phyloP scores from a whole-genome alignment of 2,113 vertebrate genomes.

The Melanostigma gelatinosum region DNA sequence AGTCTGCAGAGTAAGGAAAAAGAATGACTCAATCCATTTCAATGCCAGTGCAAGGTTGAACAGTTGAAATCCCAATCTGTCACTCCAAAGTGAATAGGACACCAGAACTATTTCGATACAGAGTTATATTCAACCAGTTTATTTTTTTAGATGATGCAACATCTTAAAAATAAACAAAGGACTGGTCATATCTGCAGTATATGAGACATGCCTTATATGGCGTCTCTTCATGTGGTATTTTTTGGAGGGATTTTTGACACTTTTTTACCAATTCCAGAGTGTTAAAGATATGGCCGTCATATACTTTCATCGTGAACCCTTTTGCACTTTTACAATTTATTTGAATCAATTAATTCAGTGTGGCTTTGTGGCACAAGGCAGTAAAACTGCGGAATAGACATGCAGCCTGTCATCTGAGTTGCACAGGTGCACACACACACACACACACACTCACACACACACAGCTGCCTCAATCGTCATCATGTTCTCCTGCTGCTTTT shows the following conservation, averaged over 20 bases:
- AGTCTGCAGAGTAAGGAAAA: conserved; percentile 36
- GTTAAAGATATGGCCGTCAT: background rate
- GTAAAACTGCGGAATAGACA: background rate
- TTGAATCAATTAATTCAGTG: background rate
- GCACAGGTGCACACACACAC: conserved; percentile 3
- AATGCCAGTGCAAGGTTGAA: conserved; percentile 58
- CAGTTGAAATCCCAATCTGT: conserved; percentile 29
- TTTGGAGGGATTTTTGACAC: background rate
- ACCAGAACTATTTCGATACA: conserved; percentile 19
- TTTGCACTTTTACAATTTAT: background rate
- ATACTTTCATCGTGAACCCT: background rate
- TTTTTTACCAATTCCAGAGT: background rate
- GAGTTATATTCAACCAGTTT: conserved; percentile 8
- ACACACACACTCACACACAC: conserved; percentile 8
- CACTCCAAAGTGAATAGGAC: conserved; percentile 1
- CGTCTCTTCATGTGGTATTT: background rate
- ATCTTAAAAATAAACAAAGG: background rate
- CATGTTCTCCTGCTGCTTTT: conserved; percentile 9
- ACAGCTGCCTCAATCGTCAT: background rate
- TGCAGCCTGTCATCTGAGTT: conserved; percentile 1
- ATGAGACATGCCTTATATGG: background rate
- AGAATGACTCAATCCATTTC: conserved; percentile 37
- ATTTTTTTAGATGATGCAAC: background rate
- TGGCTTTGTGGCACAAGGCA: too few relatives aligned
- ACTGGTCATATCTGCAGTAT: background rate